A percentile compares a stretch with the other conserved stretches of the same genome.
These are phyloP conservation scores for Drosophila subobscura DNA, from an alignment of 1,140 invertebrate genomes.

Conservation along the genomic window DNA sequence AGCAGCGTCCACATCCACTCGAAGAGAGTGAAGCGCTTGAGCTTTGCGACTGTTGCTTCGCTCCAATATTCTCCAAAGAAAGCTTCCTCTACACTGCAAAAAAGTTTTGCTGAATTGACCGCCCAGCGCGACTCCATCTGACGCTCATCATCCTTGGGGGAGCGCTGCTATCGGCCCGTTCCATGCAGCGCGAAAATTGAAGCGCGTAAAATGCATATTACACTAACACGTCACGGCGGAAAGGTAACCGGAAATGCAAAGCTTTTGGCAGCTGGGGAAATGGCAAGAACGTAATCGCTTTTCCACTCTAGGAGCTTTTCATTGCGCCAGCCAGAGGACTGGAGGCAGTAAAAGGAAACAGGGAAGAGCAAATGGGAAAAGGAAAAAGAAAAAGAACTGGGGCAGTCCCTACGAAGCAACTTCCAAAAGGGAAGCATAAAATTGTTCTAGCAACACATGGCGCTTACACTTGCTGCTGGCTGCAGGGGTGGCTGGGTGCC, in stretches of 20 bases:
- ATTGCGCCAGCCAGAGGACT: conserved; percentile 24
- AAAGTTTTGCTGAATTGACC: not conserved
- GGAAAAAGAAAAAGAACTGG: conserved; percentile 55
- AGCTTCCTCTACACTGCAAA: conserved; percentile 52
- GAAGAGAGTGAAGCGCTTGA: conserved; percentile 19
- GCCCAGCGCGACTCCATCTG: not conserved
- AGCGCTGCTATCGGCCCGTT: not conserved
- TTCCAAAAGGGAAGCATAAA: conserved; percentile 69
- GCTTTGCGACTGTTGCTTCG: conserved; percentile 43
- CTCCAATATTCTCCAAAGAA: conserved; percentile 7
- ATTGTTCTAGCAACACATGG: conserved; percentile 77
- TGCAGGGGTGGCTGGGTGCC: conserved; percentile 20
- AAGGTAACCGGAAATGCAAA: conserved; percentile 72
- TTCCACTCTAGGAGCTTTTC: conserved; percentile 66
- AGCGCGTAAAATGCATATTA: conserved; percentile 66
- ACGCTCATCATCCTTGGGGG: not conserved
- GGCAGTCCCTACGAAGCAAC: conserved; percentile 55
- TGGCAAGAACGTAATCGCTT: conserved; percentile 69
- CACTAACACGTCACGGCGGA: conserved; percentile 57
- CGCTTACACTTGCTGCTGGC: conserved; percentile 25
- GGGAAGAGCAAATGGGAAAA: conserved; percentile 24
- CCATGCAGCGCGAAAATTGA: conserved; percentile 45
- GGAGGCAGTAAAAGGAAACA: conserved; percentile 10
- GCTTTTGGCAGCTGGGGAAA: conserved; percentile 58
- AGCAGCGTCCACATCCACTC: conserved; percentile 1